These are phyloP conservation scores for Hydropsyche tenuis DNA, from an alignment of 1,140 invertebrate genomes.

Conservation along the genomic window DNA sequence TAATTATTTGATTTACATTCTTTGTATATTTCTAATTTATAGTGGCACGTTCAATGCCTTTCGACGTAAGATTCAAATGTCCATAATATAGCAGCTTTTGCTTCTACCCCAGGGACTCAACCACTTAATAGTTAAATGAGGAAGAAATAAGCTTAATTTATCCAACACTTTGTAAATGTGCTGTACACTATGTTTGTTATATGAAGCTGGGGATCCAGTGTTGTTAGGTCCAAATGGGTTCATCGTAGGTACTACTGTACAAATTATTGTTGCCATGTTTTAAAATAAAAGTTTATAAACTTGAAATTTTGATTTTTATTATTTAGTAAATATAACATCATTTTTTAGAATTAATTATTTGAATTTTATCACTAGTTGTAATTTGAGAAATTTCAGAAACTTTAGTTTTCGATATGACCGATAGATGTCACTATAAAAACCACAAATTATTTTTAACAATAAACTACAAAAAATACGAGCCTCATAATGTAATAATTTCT, in stretches of 20 bases:
- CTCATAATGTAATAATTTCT: no score
- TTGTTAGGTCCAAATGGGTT: slow-evolving; percentile 39
- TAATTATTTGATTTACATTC: no score
- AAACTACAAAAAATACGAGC: no score
- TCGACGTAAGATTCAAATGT: background rate
- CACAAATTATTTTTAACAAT: no score
- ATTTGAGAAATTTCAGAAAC: no score
- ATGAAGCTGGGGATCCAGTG: slow-evolving; percentile 1
- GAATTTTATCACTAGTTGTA: no score
- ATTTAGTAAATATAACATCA: no score
- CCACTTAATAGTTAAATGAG: background rate
- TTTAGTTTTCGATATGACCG: no score
- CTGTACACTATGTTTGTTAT: slow-evolving; percentile 29
- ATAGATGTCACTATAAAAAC: no score
- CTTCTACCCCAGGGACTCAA: background rate
- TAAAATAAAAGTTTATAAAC: slow-evolving; percentile 44
- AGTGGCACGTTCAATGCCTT: no score
- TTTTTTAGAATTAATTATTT: no score
- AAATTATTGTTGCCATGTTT: slow-evolving; percentile 50
- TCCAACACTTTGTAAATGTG: slow-evolving; percentile 13
- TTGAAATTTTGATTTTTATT: background rate
- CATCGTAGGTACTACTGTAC: slow-evolving; percentile 46
- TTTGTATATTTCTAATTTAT: no score
- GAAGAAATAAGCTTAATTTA: background rate
- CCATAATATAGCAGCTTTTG: slow-evolving; percentile 14